Base-by-base conservation (phyloP, 1,140 invertebrate genomes). In the Micrasema minimum region DNA sequence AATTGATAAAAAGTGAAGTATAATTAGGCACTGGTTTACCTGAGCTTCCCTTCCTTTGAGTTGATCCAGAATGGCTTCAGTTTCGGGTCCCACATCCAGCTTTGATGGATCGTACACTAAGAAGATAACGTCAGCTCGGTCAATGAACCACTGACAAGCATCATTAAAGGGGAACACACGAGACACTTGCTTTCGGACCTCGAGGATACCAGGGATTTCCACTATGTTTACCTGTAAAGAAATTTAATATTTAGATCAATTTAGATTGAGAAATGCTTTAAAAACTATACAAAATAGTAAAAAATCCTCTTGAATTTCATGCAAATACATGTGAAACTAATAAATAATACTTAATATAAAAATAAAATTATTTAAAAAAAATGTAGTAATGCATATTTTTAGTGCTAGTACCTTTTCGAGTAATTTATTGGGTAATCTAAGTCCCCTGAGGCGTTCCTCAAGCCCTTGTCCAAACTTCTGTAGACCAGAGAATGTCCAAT, bases 381-480 rank as follows among this genome's bases (percentile, higher is more conserved):
- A n/a, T n/a, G n/a, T n/a, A n/a, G n/a, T n/a, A n/a, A n/a, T n/a
- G n/a, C n/a, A n/a, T n/a, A n/a, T n/a, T n/a, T n/a, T n/a, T n/a
- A n/a, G n/a, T n/a, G n/a, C n/a, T n/a, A n/a, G n/a, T 46, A 96
- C 95, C 89, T 95, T 96, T 85, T 97, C 92, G 38, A 98, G 85
- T 53, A 98, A 85, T 81, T 92, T 93, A 78, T 89, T 92, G 37
- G 92, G 91, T 65, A 97, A 82, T 80, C 89, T 92, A 16, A 93
- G 83, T 64, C 96, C 96, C 75, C 92, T 87, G 22, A 98, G 86
- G 72, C 94, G 90, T 80, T 96, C 95, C 76, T 97, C 89, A 78
- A 98, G 88, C 57, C 93, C 93, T 85, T 97, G 93, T 12, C 96
- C 96, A 81, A 97, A 98, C 82, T 96, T 97, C 81, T 98, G 95